phyloP scores from a whole-genome alignment of 2,113 vertebrate genomes.

The Aegithalos caudatus region DNA sequence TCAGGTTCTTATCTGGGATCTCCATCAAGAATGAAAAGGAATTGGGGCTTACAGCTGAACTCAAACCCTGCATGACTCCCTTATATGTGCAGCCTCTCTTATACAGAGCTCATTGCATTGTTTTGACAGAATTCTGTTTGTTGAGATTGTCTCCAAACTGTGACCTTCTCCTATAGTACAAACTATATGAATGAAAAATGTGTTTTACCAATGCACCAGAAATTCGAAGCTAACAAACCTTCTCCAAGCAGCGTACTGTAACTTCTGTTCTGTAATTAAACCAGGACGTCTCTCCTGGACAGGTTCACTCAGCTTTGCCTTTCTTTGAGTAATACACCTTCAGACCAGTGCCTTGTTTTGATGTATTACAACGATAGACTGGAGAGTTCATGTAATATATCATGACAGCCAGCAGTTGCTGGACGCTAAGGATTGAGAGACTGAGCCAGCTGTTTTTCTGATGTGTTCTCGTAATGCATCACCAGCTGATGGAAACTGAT shows the following conservation, averaged over 20 bases:
- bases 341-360: slow-evolving; percentile 64
- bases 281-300: slow-evolving; percentile 13
- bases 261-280: slow-evolving; percentile 65
- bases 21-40: not conserved
- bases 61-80: not conserved
- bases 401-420: slow-evolving; percentile 63
- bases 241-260: slow-evolving; percentile 11
- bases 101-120: not conserved
- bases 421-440: slow-evolving; percentile 63
- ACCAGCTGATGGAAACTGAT: not conserved
- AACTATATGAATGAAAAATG: not conserved
- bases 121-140: not conserved
- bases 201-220: not conserved
- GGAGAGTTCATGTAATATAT: slow-evolving; percentile 52
- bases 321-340: slow-evolving; percentile 76
- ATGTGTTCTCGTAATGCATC: slow-evolving; percentile 27
- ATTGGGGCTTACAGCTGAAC: not conserved
- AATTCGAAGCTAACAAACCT: slow-evolving; percentile 11
- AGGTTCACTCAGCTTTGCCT: slow-evolving; percentile 51
- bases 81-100: not conserved
- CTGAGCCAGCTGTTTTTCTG: slow-evolving; percentile 68
- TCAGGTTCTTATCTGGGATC: not conserved
- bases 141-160: not conserved
- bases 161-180: not conserved
- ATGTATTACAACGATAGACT: slow-evolving; percentile 69